phyloP scores from a whole-genome alignment of 2,113 vertebrate genomes.

The Dipodomys ordii region DNA sequence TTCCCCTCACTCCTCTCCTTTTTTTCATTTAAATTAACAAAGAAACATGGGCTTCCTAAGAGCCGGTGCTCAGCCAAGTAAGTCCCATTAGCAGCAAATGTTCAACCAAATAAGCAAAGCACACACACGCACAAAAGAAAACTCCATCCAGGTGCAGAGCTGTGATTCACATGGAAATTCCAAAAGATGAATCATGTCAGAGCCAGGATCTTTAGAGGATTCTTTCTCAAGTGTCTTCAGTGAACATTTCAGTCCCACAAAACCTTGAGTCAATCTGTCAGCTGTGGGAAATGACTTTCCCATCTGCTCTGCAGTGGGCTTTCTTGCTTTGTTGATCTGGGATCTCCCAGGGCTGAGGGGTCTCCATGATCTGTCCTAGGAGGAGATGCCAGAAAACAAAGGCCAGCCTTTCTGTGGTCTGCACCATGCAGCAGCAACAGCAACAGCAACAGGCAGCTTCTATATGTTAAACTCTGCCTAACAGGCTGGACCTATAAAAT shows the following conservation, averaged over 20 bases:
- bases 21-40: conserved; percentile 79
- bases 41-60: conserved; percentile 70
- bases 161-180: conserved; percentile 85
- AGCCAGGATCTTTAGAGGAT: conserved; percentile 72
- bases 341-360: conserved; percentile 17
- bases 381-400: conserved; percentile 58
- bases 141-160: conserved; percentile 82
- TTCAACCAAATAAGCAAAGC: conserved; percentile 70
- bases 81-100: conserved; percentile 83
- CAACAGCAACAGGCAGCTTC: background rate
- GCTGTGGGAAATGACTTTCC: conserved; percentile 61
- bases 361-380: conserved; percentile 53
- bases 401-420: conserved; percentile 42
- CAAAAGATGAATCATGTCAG: conserved; percentile 78
- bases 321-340: conserved; percentile 70
- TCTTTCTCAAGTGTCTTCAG: conserved; percentile 73
- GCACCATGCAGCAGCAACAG: background rate
- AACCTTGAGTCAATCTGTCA: conserved; percentile 78
- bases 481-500: conserved; percentile 90
- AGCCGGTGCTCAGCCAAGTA: conserved; percentile 70
- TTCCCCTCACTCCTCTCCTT: conserved; percentile 61
- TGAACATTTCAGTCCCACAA: conserved; percentile 72
- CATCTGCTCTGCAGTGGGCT: conserved; percentile 70
- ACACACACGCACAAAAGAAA: conserved; percentile 65
- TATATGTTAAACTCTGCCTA: conserved; percentile 90